Conservation (phyloP, 92 coral and sea anemone species). For the Epizoanthus ramosus region DNA sequence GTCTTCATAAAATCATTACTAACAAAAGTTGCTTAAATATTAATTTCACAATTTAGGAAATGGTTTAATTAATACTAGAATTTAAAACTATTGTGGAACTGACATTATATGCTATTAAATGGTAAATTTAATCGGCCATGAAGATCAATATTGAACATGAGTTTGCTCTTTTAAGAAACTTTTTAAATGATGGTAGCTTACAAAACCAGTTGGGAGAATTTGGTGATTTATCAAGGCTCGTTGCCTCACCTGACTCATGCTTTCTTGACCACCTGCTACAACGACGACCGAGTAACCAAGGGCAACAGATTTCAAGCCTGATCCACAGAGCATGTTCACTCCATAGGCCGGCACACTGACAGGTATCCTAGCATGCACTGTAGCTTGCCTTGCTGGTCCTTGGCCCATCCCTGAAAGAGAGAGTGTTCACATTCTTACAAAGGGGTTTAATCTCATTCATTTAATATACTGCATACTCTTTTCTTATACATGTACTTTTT, state of each 20-base stretch:
- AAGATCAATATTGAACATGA: too few species aligned
- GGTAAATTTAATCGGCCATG: too few species aligned
- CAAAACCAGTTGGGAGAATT: background rate
- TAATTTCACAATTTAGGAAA: too few species aligned
- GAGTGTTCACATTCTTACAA: background rate
- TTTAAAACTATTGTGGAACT: too few species aligned
- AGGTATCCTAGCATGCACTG: slow-evolving; percentile 92
- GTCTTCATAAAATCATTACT: too few species aligned
- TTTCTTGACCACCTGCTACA: slow-evolving; percentile 97
- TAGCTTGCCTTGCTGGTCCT: slow-evolving; percentile 98
- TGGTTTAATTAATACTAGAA: too few species aligned
- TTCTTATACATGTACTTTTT: too few species aligned
- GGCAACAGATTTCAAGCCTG: slow-evolving; percentile 95
- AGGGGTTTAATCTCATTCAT: too few species aligned
- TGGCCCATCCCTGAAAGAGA: slow-evolving; percentile 85
- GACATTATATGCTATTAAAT: too few species aligned
- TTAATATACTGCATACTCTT: too few species aligned
- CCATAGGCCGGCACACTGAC: slow-evolving; percentile 85
- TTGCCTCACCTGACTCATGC: slow-evolving; percentile 89
- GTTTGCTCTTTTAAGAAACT: too few species aligned
- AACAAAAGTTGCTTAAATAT: too few species aligned
- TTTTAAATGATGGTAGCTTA: background rate
- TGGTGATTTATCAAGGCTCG: background rate
- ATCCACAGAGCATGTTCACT: slow-evolving; percentile 98
- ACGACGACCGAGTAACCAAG: slow-evolving; percentile 85